phyloP scores from a whole-genome alignment of 1,140 invertebrate species.

The Caerostris extrusa region DNA sequence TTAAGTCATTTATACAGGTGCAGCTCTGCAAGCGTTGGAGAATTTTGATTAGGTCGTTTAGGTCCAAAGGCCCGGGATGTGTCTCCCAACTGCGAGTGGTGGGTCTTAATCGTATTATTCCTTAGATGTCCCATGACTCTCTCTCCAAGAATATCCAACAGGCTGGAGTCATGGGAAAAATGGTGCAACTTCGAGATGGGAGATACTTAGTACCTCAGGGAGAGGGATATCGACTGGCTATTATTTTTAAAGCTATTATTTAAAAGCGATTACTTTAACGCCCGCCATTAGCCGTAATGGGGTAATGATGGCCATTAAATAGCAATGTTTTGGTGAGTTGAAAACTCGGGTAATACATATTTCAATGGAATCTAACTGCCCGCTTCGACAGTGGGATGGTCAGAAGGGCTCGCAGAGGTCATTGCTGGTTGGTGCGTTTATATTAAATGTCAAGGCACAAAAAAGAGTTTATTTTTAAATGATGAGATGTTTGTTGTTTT shows the following conservation, averaged over 20 bases:
- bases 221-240: constrained; percentile 52
- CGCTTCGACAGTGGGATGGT: background rate
- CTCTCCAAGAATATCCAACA: constrained; percentile 13
- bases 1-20: constrained; percentile 64
- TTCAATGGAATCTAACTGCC: constrained; percentile 45
- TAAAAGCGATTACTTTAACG: constrained; percentile 64
- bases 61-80: constrained; percentile 15
- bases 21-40: constrained; percentile 39
- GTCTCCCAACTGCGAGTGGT: constrained; percentile 17
- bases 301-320: constrained; percentile 63
- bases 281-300: constrained; percentile 57
- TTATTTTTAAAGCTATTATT: constrained; percentile 64
- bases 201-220: constrained; percentile 37
- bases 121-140: constrained; percentile 34
- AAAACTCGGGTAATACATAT: constrained; percentile 61
- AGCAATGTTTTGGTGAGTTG: constrained; percentile 55
- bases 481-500: too few relatives aligned
- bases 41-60: constrained; percentile 70
- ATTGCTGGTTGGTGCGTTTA: background rate
- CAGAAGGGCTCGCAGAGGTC: constrained; percentile 31
- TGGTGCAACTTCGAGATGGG: background rate
- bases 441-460: too few relatives aligned
- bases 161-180: background rate
- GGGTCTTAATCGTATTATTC: constrained; percentile 52
- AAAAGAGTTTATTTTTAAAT: too few relatives aligned